Base-by-base conservation (phyloP, 2,797 vertebrate genomes). In the Anguilla pacifica region DNA sequence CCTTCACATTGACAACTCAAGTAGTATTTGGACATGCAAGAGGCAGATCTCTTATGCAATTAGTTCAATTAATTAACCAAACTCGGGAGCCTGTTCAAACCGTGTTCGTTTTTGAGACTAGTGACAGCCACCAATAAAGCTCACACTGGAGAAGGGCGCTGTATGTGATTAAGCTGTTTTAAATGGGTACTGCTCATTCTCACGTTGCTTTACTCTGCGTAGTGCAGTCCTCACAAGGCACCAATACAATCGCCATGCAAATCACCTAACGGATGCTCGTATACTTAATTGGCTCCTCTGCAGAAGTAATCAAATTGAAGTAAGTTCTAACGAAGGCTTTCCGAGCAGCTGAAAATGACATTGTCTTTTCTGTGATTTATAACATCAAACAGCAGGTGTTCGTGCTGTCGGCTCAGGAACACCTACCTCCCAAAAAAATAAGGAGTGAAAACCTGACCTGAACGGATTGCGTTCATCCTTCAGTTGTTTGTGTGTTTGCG, bases 191-290 rank as follows among this genome's bases (percentile, higher is more conserved):
- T 81, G 19, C 77, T 46, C n/a, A 81, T 81, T 81, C 43, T 49
- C 43, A 31, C 19, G 11, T 49, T 81, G 72, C 31, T 43, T 43
- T 77, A 39, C 72, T 10, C 67, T 31, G 11, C 28, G 25, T 35
- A 31, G 67, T 6, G 13, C 72, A 43, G 72, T 43, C 77, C 25
- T 49, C 77, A 49, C 25, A 81, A 81, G 43, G 10, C 39, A n/a
- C 13, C 77, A 46, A 11, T 81, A 81, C 22, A 49, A 81, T 81
- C 77, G 39, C 77, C 77, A 81, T 49, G 22, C 77, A 83, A 85
- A 88, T 86, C 70, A 89, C 85, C 89, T 91, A 91, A 91, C 89
- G 91, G 85, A 89, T 72, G 90, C 88, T 92, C 90, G 84, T 86
- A 91, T 89, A 90, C 59, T 31, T 90, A 93, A 94, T 89, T 92